phyloP scores from a whole-genome alignment of 2,113 vertebrate species.

The Onychostruthus taczanowskii region DNA sequence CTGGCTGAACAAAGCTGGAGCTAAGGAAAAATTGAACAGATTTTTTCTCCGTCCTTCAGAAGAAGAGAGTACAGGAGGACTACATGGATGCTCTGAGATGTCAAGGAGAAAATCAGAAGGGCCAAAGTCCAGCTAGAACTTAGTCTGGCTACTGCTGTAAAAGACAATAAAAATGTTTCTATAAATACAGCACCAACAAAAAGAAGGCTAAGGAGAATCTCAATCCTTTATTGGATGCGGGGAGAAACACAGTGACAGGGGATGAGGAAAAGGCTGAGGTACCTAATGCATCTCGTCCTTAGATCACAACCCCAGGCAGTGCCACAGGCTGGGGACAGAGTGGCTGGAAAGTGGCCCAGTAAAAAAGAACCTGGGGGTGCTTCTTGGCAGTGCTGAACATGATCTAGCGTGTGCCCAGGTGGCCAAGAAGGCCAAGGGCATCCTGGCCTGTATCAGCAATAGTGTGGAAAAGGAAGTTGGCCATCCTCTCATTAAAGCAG shows the following conservation, averaged over 20 bases:
- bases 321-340: background rate
- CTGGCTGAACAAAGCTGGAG: background rate
- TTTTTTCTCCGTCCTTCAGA: background rate
- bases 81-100: background rate
- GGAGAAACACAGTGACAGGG: background rate
- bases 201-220: background rate
- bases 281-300: background rate
- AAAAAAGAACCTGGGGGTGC: background rate
- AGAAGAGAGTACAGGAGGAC: background rate
- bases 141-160: background rate
- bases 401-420: rapidly evolving
- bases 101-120: background rate
- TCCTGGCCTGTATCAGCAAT: background rate
- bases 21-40: background rate
- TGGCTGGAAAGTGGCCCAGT: background rate
- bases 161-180: background rate
- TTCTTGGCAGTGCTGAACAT: background rate
- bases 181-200: background rate
- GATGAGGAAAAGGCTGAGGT: background rate
- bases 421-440: background rate
- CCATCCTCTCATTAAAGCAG: background rate
- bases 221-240: background rate
- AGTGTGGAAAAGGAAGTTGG: background rate
- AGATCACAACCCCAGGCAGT: background rate
- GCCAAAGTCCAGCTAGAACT: background rate